Evolutionary conservation across 2,797 vertebrate genomes (phyloP).

Genomic region (Lithobates sylvaticus): DNA sequence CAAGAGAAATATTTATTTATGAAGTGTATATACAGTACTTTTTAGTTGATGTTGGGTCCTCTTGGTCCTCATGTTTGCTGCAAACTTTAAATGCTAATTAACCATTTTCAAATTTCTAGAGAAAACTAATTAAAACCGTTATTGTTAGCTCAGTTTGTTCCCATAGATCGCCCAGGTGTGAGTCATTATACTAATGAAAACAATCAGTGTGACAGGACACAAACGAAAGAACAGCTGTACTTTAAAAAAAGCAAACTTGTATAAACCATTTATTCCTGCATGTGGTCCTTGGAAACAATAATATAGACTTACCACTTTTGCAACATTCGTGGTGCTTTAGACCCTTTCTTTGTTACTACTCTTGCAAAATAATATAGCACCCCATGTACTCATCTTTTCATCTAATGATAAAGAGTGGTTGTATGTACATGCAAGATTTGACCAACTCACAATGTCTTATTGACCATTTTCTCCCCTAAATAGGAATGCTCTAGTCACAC

Average conservation of each 20-base stretch:
- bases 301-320: no score
- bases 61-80: neutral
- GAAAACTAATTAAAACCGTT: slow-evolving; percentile 77
- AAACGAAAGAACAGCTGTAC: slow-evolving; percentile 74
- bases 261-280: no score
- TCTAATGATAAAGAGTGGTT: no score
- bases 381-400: no score
- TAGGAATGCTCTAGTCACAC: no score
- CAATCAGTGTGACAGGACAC: slow-evolving; percentile 72
- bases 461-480: no score
- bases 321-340: no score
- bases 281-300: no score
- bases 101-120: slow-evolving; percentile 72
- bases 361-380: no score
- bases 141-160: slow-evolving; percentile 71
- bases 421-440: no score
- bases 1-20: neutral
- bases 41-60: slow-evolving; percentile 12
- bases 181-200: slow-evolving; percentile 80
- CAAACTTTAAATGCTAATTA: slow-evolving; percentile 73
- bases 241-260: slow-evolving; percentile 12
- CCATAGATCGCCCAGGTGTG: slow-evolving; percentile 75
- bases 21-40: neutral
- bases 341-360: no score
- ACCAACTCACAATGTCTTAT: no score